These are phyloP conservation scores for Epicampocera succincta DNA, from an alignment of 2,888 invertebrate species.

Conservation along the genomic window DNA sequence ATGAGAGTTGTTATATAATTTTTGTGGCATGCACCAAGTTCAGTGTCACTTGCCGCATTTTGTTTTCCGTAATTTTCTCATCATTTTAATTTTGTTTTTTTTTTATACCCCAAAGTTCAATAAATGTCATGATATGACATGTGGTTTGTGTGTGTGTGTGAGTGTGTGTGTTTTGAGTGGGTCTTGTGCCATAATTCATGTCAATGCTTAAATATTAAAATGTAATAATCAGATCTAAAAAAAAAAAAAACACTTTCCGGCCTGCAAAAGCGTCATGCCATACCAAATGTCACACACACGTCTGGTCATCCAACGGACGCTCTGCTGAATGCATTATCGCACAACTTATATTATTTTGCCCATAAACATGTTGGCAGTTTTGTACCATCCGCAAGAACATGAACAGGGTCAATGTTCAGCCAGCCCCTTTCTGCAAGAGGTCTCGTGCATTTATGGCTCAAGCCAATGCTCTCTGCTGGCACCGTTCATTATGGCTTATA, in stretches of 20 bases:
- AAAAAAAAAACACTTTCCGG: too few relatives aligned
- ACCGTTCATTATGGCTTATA: background rate
- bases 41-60: background rate
- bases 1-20: too few relatives aligned
- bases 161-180: background rate
- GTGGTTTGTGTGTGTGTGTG: background rate
- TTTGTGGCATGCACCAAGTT: background rate
- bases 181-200: constrained; percentile 26
- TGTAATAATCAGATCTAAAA: constrained; percentile 2
- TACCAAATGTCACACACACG: background rate
- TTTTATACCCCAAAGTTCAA: constrained; percentile 20
- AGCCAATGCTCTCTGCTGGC: background rate
- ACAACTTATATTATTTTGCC: constrained; percentile 5
- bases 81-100: background rate
- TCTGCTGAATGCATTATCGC: constrained; percentile 31
- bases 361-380: background rate
- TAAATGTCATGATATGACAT: constrained; percentile 34
- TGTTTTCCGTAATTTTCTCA: background rate
- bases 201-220: constrained; percentile 47
- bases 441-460: background rate
- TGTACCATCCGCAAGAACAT: background rate
- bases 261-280: background rate
- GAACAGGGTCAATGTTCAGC: background rate
- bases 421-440: background rate
- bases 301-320: constrained; percentile 13